Percentiles rank a stretch among this genome's conserved stretches.
Conservation (phyloP, 2,113 vertebrate genomes). For the Anoura caudifer region DNA sequence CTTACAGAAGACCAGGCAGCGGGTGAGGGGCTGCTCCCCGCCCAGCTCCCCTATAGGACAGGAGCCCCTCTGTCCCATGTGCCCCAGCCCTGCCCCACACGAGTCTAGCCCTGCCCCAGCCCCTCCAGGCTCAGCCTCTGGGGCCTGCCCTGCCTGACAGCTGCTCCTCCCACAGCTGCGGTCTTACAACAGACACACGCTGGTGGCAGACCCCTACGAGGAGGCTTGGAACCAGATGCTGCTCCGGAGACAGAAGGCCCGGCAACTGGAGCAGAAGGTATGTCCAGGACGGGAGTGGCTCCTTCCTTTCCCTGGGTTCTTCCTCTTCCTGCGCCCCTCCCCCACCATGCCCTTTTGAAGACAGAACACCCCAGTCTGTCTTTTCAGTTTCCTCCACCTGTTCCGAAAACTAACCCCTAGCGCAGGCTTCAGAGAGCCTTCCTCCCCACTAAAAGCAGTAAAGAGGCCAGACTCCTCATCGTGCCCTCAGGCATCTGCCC, state of each 20-base stretch:
- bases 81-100: fast-evolving
- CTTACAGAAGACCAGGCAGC: constrained; percentile 95
- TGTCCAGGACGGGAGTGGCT: fast-evolving
- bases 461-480: not conserved
- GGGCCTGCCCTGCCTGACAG: not conserved
- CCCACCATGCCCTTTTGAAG: not conserved
- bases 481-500: not conserved
- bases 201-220: constrained; percentile 93
- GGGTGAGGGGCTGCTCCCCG: constrained; percentile 81
- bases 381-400: not conserved
- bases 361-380: not conserved
- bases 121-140: not conserved
- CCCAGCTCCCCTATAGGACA: fast-evolving
- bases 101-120: not conserved
- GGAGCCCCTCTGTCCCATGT: fast-evolving
- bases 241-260: constrained; percentile 88
- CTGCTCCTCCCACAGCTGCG: constrained; percentile 83
- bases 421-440: not conserved
- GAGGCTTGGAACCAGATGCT: constrained; percentile 92
- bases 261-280: constrained; percentile 92
- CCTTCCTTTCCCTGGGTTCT: not conserved
- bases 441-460: not conserved
- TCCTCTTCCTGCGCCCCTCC: not conserved
- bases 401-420: not conserved
- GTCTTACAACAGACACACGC: constrained; percentile 96